A percentile compares a stretch with the other conserved stretches of the same genome.
Conservation (phyloP, 2,113 vertebrate species). For the Platysteira castanea region DNA sequence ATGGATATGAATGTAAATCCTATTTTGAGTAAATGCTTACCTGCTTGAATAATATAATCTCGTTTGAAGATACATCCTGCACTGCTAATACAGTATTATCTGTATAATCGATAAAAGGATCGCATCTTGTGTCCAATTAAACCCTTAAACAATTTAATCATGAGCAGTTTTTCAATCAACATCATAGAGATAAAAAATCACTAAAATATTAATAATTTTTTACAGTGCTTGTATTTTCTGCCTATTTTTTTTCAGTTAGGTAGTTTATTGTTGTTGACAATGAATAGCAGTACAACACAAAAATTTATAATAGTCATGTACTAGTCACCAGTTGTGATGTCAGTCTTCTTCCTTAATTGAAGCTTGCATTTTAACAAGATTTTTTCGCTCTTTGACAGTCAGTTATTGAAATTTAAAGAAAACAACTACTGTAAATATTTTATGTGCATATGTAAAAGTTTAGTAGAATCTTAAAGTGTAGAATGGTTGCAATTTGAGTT, state of each 20-base stretch:
- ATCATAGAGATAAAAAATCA: neutral
- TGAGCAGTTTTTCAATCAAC: neutral
- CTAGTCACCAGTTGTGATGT: neutral
- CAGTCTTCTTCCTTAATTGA: neutral
- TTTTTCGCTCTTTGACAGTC: neutral
- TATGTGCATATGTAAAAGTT: neutral
- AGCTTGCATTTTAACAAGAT: neutral
- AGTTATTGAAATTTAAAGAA: neutral
- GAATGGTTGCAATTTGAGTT: neutral
- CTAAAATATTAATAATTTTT: neutral
- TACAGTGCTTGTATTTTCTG: neutral
- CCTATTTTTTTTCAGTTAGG: neutral
- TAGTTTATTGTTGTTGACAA: neutral
- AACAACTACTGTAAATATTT: neutral
- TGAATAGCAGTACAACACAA: neutral
- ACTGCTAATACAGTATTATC: neutral
- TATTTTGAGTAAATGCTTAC: neutral
- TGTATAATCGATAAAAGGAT: neutral
- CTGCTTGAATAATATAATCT: neutral
- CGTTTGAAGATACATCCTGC: neutral
- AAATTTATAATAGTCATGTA: neutral
- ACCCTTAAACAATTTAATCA: neutral
- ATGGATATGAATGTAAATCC: neutral
- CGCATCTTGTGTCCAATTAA: neutral
- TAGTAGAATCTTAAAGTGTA: neutral